Evolutionary conservation across 2,113 vertebrate genomes (phyloP).

Genomic region (Notothenia coriiceps): DNA sequence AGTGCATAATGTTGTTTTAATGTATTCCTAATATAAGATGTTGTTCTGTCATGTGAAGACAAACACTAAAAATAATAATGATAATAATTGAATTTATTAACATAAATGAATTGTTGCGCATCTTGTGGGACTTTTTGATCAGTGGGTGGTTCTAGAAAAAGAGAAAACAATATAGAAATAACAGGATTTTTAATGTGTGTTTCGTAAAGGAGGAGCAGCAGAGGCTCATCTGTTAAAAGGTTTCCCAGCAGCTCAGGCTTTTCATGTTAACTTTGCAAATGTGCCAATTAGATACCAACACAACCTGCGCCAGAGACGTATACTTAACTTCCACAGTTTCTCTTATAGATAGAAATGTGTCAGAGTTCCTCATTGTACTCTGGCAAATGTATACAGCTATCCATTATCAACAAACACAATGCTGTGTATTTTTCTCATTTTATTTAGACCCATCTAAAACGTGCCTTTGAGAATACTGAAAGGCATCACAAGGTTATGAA

Average conservation of each 20-base stretch:
- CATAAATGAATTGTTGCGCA: too few species aligned
- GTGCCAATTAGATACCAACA: neutral
- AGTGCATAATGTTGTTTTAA: neutral
- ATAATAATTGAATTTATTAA: too few species aligned
- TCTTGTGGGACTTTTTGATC: too few species aligned
- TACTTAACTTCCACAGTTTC: neutral
- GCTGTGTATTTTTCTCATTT: neutral
- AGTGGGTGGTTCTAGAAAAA: too few species aligned
- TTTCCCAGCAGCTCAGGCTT: neutral
- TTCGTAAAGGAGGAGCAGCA: too few species aligned
- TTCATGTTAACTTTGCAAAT: neutral
- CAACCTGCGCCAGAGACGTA: neutral
- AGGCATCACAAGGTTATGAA: neutral
- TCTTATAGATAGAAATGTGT: neutral
- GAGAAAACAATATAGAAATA: too few species aligned
- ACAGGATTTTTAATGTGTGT: too few species aligned
- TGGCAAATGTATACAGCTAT: too few species aligned
- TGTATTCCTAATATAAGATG: neutral
- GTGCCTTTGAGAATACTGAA: neutral
- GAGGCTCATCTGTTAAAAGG: neutral
- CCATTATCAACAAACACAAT: too few species aligned
- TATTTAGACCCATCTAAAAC: too few species aligned
- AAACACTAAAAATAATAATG: too few species aligned
- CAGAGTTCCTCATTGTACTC: too few species aligned
- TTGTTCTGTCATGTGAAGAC: neutral